Evolutionary conservation across 1,140 invertebrate species (phyloP).

Genomic region (Drusus annulatus): DNA sequence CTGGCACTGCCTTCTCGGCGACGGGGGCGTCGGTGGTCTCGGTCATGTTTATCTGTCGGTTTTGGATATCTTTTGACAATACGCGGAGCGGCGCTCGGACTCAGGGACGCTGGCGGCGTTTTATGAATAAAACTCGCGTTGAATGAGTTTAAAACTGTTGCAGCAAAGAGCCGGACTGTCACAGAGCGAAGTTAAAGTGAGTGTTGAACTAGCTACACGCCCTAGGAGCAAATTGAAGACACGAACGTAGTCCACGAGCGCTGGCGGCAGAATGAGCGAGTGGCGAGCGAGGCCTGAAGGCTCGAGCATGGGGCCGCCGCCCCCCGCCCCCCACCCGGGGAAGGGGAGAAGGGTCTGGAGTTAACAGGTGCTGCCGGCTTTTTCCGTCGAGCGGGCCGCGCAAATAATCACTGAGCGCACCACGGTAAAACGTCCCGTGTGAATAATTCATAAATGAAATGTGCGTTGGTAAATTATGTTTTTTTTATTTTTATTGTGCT

Average conservation of each 20-base stretch:
- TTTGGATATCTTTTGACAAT: constrained; percentile 23
- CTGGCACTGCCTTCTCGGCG: constrained; percentile 69
- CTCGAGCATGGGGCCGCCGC: constrained; percentile 60
- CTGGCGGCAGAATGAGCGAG: constrained; percentile 58
- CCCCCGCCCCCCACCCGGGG: constrained; percentile 62
- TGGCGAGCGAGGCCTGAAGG: constrained; percentile 63
- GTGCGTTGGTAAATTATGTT: no score
- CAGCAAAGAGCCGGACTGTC: constrained; percentile 4
- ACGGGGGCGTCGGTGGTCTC: constrained; percentile 70
- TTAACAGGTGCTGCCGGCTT: constrained; percentile 50
- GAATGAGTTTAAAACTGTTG: background rate
- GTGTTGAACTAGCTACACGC: constrained; percentile 44
- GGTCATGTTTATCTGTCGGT: constrained; percentile 62
- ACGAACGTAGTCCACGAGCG: constrained; percentile 17
- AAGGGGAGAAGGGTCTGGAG: constrained; percentile 46
- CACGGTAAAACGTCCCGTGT: no score
- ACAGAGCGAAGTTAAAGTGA: background rate
- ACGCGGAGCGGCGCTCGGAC: constrained; percentile 5
- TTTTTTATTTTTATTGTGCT: no score
- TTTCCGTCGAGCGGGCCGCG: constrained; percentile 9
- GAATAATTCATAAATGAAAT: no score
- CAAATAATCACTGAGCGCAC: background rate
- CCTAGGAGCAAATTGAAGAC: constrained; percentile 33
- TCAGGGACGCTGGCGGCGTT: constrained; percentile 11
- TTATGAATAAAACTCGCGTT: constrained; percentile 35